phyloP scores from a whole-genome alignment of 2,113 vertebrate species.

The Aleadryas rufinucha region DNA sequence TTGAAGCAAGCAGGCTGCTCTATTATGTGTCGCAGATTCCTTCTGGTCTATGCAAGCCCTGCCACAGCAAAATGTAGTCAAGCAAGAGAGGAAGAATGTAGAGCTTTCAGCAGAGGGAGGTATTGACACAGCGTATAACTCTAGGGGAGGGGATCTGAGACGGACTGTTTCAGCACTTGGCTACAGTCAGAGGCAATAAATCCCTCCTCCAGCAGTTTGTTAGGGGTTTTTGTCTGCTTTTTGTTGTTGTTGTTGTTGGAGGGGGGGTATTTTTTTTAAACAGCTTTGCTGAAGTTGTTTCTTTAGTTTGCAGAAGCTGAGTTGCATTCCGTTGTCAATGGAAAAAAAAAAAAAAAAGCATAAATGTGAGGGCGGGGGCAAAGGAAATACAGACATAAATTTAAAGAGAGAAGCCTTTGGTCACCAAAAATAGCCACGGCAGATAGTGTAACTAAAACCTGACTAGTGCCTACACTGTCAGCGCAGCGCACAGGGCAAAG shows the following conservation, averaged over 20 bases:
- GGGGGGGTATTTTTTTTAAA: not conserved
- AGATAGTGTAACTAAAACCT: slow-evolving; percentile 41
- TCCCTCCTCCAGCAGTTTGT: not conserved
- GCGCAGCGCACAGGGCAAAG: not conserved
- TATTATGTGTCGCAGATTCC: not conserved
- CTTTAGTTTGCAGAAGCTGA: not conserved
- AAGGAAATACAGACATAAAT: slow-evolving; percentile 29
- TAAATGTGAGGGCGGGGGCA: not conserved
- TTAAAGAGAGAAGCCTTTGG: slow-evolving; percentile 26
- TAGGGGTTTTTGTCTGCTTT: not conserved
- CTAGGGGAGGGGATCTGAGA: not conserved
- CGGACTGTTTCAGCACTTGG: not conserved
- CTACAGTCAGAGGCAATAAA: not conserved
- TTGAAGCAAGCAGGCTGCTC: not conserved
- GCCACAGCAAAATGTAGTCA: not conserved
- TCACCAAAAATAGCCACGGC: slow-evolving; percentile 44
- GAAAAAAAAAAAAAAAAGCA: not conserved
- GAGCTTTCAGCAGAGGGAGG: slow-evolving; percentile 73
- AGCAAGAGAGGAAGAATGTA: slow-evolving; percentile 24
- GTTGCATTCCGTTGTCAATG: not conserved
- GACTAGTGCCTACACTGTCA: not conserved
- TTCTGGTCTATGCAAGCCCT: not conserved
- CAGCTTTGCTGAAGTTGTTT: not conserved
- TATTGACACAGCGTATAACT: slow-evolving; percentile 63
- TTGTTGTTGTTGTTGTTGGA: not conserved